phyloP scores from a whole-genome alignment of 2,113 vertebrate species.

The Alosa alosa region DNA sequence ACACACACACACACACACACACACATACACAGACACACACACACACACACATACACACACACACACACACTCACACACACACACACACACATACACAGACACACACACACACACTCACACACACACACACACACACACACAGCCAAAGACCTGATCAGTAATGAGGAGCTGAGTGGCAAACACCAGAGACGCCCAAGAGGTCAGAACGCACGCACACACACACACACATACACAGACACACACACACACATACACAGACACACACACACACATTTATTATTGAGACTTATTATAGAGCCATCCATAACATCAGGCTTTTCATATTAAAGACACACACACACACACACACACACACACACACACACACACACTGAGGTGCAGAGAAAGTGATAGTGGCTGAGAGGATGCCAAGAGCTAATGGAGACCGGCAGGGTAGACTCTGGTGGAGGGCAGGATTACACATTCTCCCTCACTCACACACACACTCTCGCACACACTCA shows the following conservation, averaged over 20 bases:
- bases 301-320: too few species aligned
- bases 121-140: slow-evolving; percentile 5
- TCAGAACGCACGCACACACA: slow-evolving; percentile 7
- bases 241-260: too few species aligned
- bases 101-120: slow-evolving; percentile 10
- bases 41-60: too few species aligned
- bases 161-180: too few species aligned
- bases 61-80: background rate
- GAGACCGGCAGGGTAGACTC: too few species aligned
- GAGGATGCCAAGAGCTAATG: slow-evolving; percentile 16
- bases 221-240: background rate
- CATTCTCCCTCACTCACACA: background rate
- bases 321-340: too few species aligned
- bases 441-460: background rate
- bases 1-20: too few species aligned
- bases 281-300: too few species aligned
- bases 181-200: too few species aligned
- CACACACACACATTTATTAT: too few species aligned
- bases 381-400: background rate
- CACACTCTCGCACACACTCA: background rate
- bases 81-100: background rate
- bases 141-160: too few species aligned
- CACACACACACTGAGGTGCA: background rate
- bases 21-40: too few species aligned
- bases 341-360: background rate